Evolutionary conservation across 30 jellyfish, hydroid and myxozoan genomes (phyloP).

Genomic region (Pelagia noctiluca): DNA sequence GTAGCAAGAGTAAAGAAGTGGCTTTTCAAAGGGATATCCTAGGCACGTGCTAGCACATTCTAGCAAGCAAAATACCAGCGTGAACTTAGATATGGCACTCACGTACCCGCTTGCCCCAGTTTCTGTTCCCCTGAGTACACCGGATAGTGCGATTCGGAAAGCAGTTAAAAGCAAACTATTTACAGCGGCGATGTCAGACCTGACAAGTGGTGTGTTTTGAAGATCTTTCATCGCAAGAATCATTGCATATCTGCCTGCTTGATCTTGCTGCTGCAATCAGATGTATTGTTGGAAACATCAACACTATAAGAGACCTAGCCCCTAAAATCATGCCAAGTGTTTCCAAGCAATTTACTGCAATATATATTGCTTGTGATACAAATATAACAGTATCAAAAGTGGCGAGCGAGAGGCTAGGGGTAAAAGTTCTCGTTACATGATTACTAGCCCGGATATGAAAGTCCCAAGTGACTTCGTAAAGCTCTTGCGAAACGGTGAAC

Average conservation of each 20-base stretch:
- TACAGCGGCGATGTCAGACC: constrained; percentile 42
- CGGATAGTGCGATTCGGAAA: constrained; percentile 31
- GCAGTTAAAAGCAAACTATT: constrained; percentile 39
- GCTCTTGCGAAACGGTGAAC: constrained; percentile 41
- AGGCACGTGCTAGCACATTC: constrained; percentile 43
- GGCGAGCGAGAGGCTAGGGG: constrained; percentile 58
- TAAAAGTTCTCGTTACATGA: constrained; percentile 42
- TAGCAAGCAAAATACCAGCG: constrained; percentile 19
- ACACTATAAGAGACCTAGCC: background rate
- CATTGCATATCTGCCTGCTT: constrained; percentile 7
- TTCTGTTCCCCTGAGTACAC: constrained; percentile 34
- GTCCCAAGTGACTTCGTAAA: constrained; percentile 38
- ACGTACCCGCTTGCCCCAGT: constrained; percentile 45
- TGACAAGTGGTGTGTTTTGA: constrained; percentile 12
- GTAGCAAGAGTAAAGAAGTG: constrained; percentile 26
- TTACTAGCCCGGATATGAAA: constrained; percentile 60
- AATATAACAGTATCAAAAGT: constrained; percentile 53
- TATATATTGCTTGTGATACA: constrained; percentile 45
- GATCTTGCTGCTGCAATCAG: constrained; percentile 45
- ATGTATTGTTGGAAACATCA: background rate
- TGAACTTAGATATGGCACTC: constrained; percentile 27
- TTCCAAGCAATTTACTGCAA: background rate
- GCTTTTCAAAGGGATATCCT: constrained; percentile 42
- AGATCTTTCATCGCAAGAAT: constrained; percentile 10
- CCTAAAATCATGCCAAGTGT: background rate